Base-by-base conservation (phyloP, 2,888 invertebrate species). In the Fragum whitleyi region DNA sequence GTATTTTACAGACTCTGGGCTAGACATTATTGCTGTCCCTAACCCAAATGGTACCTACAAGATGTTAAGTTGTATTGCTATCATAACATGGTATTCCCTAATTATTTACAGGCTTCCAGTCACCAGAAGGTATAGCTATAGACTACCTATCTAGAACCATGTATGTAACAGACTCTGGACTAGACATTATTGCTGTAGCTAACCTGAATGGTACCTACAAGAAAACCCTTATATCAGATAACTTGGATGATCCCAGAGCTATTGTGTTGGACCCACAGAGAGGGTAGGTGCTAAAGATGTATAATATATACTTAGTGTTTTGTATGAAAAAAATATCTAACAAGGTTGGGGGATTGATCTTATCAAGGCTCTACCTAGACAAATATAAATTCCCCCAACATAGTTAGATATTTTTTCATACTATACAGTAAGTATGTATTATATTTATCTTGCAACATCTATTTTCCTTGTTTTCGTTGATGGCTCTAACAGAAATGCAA, bases 1-100 rank as follows among this genome's bases (percentile, higher is more conserved):
- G 87, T 99, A 98, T 94, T 99, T 98, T 97, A 98, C 99, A 0
- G 99, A 99, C 94, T 98, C 99, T 0, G 96, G 96, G 32, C 96
- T 96, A 91, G 96, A 97, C n/a, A 97, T 97, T 0, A 96, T 99
- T 85, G 98, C 98, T 94, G 98, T 98, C 5, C 97, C 97, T 0
- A 97, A 96, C 91, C 94, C 99, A 72, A 96, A 96, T 93, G 95
- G 96, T 69, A 91, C 92, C 28, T 91, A 93, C 87, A 95, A 96
- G 72, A 96, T n/a, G n/a, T n/a, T n/a, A n/a, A n/a, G n/a, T n/a
- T n/a, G n/a, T n/a, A n/a, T n/a, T n/a, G n/a, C n/a, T n/a, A n/a
- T n/a, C n/a, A n/a, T n/a, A n/a, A n/a, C n/a, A n/a, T n/a, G n/a
- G n/a, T n/a, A n/a, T n/a, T n/a, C n/a, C n/a, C n/a, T n/a, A n/a